Evolutionary conservation across 2,797 vertebrate genomes (phyloP).

Genomic region (Telmatherina bonti): DNA sequence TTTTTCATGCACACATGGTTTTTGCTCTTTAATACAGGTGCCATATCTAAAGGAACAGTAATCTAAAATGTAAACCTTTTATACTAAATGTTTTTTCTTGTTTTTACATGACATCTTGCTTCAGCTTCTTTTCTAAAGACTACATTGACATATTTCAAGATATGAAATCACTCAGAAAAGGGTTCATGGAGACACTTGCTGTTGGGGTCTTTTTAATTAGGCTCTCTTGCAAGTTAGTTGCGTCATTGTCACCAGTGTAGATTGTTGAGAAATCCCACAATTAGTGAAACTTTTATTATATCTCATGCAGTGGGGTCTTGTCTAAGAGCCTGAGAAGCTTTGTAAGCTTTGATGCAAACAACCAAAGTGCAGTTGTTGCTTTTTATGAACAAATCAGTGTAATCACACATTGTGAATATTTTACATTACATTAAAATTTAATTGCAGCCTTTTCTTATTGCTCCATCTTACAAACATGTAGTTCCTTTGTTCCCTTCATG

Average conservation of each 20-base stretch:
- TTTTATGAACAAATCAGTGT: slow-evolving; percentile 55
- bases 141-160: slow-evolving; percentile 54
- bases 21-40: slow-evolving; percentile 59
- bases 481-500: slow-evolving; percentile 13
- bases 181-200: slow-evolving; percentile 61
- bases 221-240: slow-evolving; percentile 74
- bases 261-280: slow-evolving; percentile 74
- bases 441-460: slow-evolving; percentile 40
- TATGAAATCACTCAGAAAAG: slow-evolving; percentile 60
- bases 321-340: slow-evolving; percentile 60
- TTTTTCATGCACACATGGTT: slow-evolving; percentile 32
- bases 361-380: slow-evolving; percentile 52
- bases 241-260: slow-evolving; percentile 70
- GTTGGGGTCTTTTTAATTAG: slow-evolving; percentile 74
- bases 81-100: slow-evolving; percentile 48
- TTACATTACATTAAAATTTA: slow-evolving; percentile 44
- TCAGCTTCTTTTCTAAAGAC: slow-evolving; percentile 33
- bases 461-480: slow-evolving; percentile 39
- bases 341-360: slow-evolving; percentile 67
- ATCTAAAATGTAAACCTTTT: slow-evolving; percentile 60
- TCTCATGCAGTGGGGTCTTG: slow-evolving; percentile 50
- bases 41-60: slow-evolving; percentile 52
- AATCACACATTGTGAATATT: slow-evolving; percentile 68
- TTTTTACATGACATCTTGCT: slow-evolving; percentile 28
- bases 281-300: slow-evolving; percentile 69